Conservation (phyloP, 2,888 invertebrate species). For the Branchipolynoe longqiensis region DNA sequence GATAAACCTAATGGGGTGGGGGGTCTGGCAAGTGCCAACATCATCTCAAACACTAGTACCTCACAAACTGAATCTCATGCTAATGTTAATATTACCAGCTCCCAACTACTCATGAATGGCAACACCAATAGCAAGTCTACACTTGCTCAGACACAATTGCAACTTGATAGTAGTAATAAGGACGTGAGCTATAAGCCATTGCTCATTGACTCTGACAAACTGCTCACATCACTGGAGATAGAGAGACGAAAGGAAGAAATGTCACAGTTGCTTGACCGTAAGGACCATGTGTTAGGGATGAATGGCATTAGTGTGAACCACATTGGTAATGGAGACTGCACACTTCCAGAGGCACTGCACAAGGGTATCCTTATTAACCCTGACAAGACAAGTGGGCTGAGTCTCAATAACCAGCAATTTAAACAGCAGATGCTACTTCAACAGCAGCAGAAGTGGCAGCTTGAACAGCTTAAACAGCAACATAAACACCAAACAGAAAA, state of each 20-base stretch:
- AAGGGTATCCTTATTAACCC: slow-evolving; percentile 16
- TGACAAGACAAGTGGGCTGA: slow-evolving; percentile 9
- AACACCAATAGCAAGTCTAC: background rate
- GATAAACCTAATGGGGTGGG: slow-evolving; percentile 27
- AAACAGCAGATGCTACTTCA: slow-evolving; percentile 14
- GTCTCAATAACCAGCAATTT: slow-evolving; percentile 8
- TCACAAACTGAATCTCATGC: slow-evolving; percentile 28
- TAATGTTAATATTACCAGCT: background rate
- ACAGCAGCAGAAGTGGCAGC: too few relatives aligned
- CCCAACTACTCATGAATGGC: slow-evolving; percentile 37
- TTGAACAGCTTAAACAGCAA: background rate
- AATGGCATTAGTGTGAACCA: slow-evolving; percentile 74
- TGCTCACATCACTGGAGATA: slow-evolving; percentile 50
- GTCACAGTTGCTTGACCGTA: slow-evolving; percentile 21
- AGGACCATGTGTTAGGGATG: slow-evolving; percentile 63
- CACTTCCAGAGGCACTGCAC: background rate
- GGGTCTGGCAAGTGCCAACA: too few relatives aligned
- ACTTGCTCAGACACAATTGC: slow-evolving; percentile 39
- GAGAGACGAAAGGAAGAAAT: slow-evolving; percentile 26
- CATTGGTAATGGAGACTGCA: slow-evolving; percentile 65
- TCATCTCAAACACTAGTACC: slow-evolving; percentile 37
- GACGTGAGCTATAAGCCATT: slow-evolving; percentile 10
- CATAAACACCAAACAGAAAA: background rate
- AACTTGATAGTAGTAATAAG: slow-evolving; percentile 29
- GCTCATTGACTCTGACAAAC: slow-evolving; percentile 46